Evolutionary conservation across 2,113 vertebrate species (phyloP), one percentile per base, ranked within the genome.

Genomic region (Microtus ochrogaster): DNA sequence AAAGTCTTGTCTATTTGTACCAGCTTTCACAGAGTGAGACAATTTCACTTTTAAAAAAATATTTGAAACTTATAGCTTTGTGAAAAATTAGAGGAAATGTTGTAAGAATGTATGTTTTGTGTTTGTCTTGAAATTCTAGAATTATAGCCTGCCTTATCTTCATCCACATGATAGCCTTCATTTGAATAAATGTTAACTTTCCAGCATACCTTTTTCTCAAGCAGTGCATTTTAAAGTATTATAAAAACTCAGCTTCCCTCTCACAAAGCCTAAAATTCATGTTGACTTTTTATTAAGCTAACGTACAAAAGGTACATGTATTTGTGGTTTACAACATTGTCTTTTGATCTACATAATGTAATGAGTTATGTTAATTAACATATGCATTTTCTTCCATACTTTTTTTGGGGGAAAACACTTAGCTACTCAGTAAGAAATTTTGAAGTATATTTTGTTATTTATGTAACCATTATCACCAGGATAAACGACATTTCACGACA

Each of bases 41-140:
- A 93, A 85, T 91, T 95, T 85, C 44, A 92, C 83, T 94, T 94
- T 87, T 94, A 97, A 95, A 95, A 89, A 89, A 94, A 81, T 73
- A 82, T 52, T 95, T 39, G 36, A 94, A 89, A 66, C 7, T 10
- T 82, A 33, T 4, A 63, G 11, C 22, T 90, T 87, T 73, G 19
- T 79, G 36, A 95, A 94, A 44, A 89, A 63, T 63, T 76, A 63
- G 58, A 74, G 47, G 21, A n/a, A 14, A 36, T 85, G 16, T 28
- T 39, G 21, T 81, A 10, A 85, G 92, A 92, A 22, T 4, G 3
- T 74, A 0, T 87, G 41, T 91, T 82, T 22, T 89, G 83, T 7
- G 74, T 92, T 84, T 92, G 87, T 47, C 28, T 68, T 88, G 22
- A 88, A 90, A 28, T 28, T 77, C n/a, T n/a, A 55, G 16, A 86